Conservation (phyloP, 2,888 invertebrate genomes). For the Epirrita christyi region DNA sequence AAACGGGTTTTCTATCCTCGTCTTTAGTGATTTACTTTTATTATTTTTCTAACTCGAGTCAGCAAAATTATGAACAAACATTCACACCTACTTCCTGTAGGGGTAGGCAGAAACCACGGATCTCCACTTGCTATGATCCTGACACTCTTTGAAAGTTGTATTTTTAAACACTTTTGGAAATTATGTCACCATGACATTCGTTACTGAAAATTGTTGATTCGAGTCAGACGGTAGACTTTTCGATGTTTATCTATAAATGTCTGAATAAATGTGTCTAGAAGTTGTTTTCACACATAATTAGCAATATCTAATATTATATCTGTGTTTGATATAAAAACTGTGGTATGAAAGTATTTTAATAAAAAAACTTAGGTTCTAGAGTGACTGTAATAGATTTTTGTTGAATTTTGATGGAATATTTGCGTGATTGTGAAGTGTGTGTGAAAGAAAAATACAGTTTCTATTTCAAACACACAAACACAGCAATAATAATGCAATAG, state of each 20-base stretch:
- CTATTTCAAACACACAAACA: constrained; percentile 54
- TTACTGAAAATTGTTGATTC: constrained; percentile 41
- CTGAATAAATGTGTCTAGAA: constrained; percentile 44
- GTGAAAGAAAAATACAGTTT: constrained; percentile 44
- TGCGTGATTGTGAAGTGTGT: constrained; percentile 1
- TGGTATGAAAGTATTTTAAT: constrained; percentile 4
- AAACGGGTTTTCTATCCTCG: constrained; percentile 59
- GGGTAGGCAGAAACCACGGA: constrained; percentile 2
- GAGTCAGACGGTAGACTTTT: constrained; percentile 46
- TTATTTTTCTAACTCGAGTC: constrained; percentile 41
- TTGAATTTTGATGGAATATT: constrained; percentile 4
- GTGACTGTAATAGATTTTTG: neutral
- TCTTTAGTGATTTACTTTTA: constrained; percentile 48
- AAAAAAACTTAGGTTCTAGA: constrained; percentile 1
- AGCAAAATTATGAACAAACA: constrained; percentile 9
- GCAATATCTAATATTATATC: constrained; percentile 64
- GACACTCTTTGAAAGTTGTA: neutral
- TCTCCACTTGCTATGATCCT: neutral
- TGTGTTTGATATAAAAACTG: constrained; percentile 60
- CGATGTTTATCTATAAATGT: constrained; percentile 47
- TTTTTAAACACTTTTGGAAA: neutral
- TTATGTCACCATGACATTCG: neutral
- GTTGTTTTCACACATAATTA: constrained; percentile 46
- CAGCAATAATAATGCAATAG: constrained; percentile 82
- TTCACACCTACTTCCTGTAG: neutral